Percentiles rank a stretch among this genome's conserved stretches.
Evolutionary conservation across 2,113 vertebrate species (phyloP).

Genomic region (Barbus barbus): DNA sequence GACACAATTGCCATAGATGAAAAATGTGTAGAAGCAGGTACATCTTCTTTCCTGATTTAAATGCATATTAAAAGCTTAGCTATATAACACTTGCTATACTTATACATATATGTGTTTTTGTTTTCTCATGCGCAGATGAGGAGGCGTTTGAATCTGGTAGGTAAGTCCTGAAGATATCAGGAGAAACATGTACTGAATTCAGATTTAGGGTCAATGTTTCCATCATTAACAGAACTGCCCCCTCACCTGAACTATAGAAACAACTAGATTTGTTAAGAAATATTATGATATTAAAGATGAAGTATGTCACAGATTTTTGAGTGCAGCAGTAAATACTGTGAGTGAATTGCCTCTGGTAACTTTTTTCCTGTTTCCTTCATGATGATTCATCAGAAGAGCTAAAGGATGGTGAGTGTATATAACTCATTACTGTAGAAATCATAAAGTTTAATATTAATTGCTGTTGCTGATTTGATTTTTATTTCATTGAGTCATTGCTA

Average conservation of each 20-base stretch:
- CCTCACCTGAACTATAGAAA: neutral
- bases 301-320: too few species aligned
- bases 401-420: slow-evolving; percentile 38
- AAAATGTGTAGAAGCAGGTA: slow-evolving; percentile 93
- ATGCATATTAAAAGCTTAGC: neutral
- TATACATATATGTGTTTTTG: neutral
- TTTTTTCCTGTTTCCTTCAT: neutral
- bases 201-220: neutral
- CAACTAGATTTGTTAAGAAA: neutral
- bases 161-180: slow-evolving; percentile 68
- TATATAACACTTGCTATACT: neutral
- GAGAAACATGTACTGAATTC: slow-evolving; percentile 71
- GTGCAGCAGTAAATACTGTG: neutral
- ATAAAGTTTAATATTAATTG: neutral
- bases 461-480: neutral
- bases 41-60: neutral
- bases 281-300: too few species aligned
- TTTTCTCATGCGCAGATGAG: slow-evolving; percentile 78
- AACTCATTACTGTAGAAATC: too few species aligned
- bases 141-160: slow-evolving; percentile 97
- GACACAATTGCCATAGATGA: slow-evolving; percentile 89
- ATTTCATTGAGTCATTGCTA: neutral
- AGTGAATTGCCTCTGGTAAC: too few species aligned
- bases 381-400: slow-evolving; percentile 20
- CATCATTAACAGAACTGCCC: neutral